phyloP scores from a whole-genome alignment of 1,140 invertebrate genomes.

The Aleiodes sp. region DNA sequence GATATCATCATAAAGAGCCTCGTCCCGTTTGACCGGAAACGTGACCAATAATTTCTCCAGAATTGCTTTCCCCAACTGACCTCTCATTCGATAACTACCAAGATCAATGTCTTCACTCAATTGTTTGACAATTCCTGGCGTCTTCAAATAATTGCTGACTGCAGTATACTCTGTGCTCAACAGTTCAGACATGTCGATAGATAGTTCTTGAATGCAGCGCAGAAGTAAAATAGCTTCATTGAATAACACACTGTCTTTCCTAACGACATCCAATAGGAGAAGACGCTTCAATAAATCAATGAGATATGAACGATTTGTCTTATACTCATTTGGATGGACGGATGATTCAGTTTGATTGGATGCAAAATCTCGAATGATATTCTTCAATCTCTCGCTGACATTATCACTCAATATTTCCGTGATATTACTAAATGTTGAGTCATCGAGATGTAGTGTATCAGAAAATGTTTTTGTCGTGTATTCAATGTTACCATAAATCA shows the following conservation, averaged over 20 bases:
- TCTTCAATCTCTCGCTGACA: slow-evolving; percentile 13
- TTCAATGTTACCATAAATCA: slow-evolving; percentile 7
- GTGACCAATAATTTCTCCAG: neutral
- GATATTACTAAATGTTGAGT: neutral
- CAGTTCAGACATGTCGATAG: neutral
- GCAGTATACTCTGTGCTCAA: neutral
- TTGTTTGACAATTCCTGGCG: neutral
- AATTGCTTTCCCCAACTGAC: slow-evolving; percentile 7
- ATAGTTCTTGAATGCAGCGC: slow-evolving; percentile 13
- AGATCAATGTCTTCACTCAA: slow-evolving; percentile 27
- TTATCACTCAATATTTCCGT: neutral
- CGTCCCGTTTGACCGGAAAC: neutral
- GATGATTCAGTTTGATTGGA: neutral
- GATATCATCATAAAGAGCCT: neutral
- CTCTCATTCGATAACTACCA: slow-evolving; percentile 19
- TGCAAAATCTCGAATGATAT: neutral
- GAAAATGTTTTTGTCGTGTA: neutral
- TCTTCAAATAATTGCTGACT: neutral
- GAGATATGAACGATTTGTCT: slow-evolving; percentile 20
- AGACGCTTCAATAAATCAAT: neutral
- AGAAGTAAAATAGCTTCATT: slow-evolving; percentile 20
- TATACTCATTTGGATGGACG: neutral
- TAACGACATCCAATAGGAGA: neutral
- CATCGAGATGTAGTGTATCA: neutral
- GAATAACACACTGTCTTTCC: neutral